These are phyloP conservation scores for Thunnus albacares DNA, from an alignment of 2,797 vertebrate genomes.

Conservation along the genomic window DNA sequence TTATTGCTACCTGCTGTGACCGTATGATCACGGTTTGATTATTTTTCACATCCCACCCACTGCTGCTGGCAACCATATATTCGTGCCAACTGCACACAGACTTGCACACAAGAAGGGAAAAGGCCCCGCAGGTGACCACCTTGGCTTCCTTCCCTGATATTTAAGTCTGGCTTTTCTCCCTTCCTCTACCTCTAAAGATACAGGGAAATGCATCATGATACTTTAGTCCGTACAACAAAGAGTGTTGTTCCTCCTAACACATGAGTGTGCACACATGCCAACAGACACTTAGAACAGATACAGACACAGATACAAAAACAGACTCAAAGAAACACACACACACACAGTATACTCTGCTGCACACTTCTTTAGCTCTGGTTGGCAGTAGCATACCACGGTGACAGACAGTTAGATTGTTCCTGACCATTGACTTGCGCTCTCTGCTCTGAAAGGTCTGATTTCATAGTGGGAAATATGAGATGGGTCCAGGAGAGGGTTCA, in stretches of 20 bases:
- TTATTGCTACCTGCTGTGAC: constrained; percentile 86
- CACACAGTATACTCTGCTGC: constrained; percentile 61
- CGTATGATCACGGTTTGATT: constrained; percentile 83
- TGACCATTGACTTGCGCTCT: constrained; percentile 85
- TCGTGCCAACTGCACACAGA: constrained; percentile 72
- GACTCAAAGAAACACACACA: constrained; percentile 55
- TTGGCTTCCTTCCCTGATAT: constrained; percentile 70
- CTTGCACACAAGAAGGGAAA: constrained; percentile 45
- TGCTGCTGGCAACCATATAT: constrained; percentile 65
- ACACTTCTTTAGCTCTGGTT: constrained; percentile 68
- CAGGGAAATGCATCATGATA: constrained; percentile 58
- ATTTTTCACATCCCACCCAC: constrained; percentile 74
- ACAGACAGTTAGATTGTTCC: constrained; percentile 89
- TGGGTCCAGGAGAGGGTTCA: constrained; percentile 82
- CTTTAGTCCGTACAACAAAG: constrained; percentile 47
- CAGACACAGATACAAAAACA: constrained; percentile 62
- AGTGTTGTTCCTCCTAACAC: constrained; percentile 44
- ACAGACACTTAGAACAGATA: constrained; percentile 61
- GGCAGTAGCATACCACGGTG: constrained; percentile 75
- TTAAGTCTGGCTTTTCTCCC: constrained; percentile 48
- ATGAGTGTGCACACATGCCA: constrained; percentile 46
- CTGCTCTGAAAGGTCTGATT: constrained; percentile 85
- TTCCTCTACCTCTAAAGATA: constrained; percentile 50
- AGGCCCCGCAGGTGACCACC: constrained; percentile 64
- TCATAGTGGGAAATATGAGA: constrained; percentile 87